Percentiles rank a stretch among this genome's conserved stretches.
These are phyloP conservation scores for Sorex maritimensis DNA, from an alignment of 2,797 vertebrate genomes.

Conservation along the genomic window DNA sequence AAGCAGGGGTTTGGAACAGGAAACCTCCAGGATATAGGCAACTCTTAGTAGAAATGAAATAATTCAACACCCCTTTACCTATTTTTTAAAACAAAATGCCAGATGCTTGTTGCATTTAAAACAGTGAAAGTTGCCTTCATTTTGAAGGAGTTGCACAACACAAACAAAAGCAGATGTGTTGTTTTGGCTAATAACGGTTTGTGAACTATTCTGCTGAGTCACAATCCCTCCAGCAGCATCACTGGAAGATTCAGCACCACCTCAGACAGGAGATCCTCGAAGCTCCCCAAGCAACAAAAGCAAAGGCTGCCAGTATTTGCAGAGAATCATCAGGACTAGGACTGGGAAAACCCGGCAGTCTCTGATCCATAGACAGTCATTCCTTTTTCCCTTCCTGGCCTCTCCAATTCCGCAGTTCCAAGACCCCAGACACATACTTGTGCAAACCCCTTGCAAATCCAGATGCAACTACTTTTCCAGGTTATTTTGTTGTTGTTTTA, in stretches of 20 bases:
- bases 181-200: background rate
- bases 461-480: background rate
- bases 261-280: background rate
- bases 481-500: background rate
- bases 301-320: background rate
- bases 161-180: conserved; percentile 43
- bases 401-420: conserved; percentile 14
- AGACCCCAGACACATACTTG: background rate
- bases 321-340: background rate
- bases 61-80: no score
- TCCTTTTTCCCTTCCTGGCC: background rate
- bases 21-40: background rate
- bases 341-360: background rate
- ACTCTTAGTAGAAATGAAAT: background rate
- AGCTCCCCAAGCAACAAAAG: conserved; percentile 34
- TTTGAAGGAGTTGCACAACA: conserved; percentile 39
- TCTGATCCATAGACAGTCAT: background rate
- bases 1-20: no score
- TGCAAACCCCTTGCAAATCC: background rate
- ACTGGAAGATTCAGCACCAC: background rate
- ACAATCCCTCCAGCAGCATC: background rate
- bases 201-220: conserved; percentile 10
- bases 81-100: background rate
- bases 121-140: background rate
- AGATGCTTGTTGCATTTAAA: conserved; percentile 1